phyloP scores from a whole-genome alignment of 2,888 invertebrate species.

The Leptopilina myrica region DNA sequence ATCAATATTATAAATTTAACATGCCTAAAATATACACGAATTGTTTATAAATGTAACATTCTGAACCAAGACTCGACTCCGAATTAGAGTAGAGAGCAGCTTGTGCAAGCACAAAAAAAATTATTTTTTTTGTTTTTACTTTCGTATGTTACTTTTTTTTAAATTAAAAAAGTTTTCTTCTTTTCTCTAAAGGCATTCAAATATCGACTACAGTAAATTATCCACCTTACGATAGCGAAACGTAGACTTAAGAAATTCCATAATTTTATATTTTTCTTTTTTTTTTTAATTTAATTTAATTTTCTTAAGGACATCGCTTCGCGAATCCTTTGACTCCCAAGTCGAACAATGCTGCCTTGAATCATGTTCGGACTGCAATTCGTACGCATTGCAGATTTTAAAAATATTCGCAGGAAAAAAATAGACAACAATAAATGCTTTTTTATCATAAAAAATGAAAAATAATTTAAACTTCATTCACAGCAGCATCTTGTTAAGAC shows the following conservation, averaged over 20 bases:
- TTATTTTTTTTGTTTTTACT: neutral
- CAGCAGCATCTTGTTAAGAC: conserved; percentile 69
- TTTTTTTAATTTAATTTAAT: no score
- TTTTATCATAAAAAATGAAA: conserved; percentile 17
- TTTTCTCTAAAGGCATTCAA: conserved; percentile 32
- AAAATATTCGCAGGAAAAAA: conserved; percentile 12
- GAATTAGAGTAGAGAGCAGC: conserved; percentile 60
- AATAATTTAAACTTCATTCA: conserved; percentile 64
- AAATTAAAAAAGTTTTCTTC: conserved; percentile 13
- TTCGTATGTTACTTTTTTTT: conserved; percentile 35
- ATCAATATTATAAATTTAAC: conserved; percentile 74
- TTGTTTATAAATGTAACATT: conserved; percentile 71
- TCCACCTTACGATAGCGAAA: neutral
- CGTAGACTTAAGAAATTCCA: conserved; percentile 8
- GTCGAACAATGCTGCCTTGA: conserved; percentile 34
- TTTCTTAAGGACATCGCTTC: conserved; percentile 15
- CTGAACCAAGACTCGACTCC: conserved; percentile 67
- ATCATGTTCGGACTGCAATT: conserved; percentile 3
- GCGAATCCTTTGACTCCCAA: conserved; percentile 32
- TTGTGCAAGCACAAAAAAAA: conserved; percentile 54
- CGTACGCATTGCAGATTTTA: conserved; percentile 3
- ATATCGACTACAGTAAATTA: conserved; percentile 32
- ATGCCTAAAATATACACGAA: conserved; percentile 75
- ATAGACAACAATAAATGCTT: conserved; percentile 47
- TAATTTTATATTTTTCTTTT: no score